Evolutionary conservation across 2,113 vertebrate genomes (phyloP).

Genomic region (Felis chaus): DNA sequence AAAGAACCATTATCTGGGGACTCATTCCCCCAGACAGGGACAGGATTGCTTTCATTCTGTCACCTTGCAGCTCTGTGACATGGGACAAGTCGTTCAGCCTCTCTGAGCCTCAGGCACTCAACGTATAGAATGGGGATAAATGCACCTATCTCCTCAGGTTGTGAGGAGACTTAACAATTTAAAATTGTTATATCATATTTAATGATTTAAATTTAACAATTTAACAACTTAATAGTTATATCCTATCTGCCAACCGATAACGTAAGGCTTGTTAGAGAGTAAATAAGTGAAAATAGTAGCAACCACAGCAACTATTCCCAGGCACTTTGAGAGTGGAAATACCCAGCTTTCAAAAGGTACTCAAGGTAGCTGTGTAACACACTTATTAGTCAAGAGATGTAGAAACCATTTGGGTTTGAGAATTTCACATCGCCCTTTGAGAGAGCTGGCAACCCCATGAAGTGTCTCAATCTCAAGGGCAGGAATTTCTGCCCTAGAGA

Average conservation of each 20-base stretch:
- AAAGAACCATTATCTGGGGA: constrained; percentile 2
- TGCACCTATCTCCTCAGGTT: not conserved
- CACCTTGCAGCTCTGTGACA: not conserved
- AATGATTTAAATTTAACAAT: too few relatives aligned
- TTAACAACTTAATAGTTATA: not conserved
- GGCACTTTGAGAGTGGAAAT: not conserved
- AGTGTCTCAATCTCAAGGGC: not conserved
- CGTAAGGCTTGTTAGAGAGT: not conserved
- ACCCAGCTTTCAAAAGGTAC: not conserved
- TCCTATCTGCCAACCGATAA: not conserved
- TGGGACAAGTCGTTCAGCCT: not conserved
- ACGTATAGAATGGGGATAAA: not conserved
- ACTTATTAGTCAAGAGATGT: not conserved
- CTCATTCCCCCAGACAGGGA: not conserved
- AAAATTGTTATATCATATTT: not conserved
- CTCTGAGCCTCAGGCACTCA: not conserved
- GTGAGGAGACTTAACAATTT: not conserved
- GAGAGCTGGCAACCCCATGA: not conserved
- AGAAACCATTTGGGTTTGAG: not conserved
- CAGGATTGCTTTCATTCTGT: not conserved
- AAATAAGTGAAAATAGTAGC: not conserved
- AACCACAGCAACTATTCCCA: not conserved
- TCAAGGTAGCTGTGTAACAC: not conserved
- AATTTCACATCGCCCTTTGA: constrained; percentile 47
- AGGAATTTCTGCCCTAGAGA: constrained; percentile 49